A percentile compares a stretch with the other conserved stretches of the same genome.
Evolutionary conservation across 2,797 vertebrate genomes (phyloP).

Genomic region (Sternarchorhynchus goeldii): DNA sequence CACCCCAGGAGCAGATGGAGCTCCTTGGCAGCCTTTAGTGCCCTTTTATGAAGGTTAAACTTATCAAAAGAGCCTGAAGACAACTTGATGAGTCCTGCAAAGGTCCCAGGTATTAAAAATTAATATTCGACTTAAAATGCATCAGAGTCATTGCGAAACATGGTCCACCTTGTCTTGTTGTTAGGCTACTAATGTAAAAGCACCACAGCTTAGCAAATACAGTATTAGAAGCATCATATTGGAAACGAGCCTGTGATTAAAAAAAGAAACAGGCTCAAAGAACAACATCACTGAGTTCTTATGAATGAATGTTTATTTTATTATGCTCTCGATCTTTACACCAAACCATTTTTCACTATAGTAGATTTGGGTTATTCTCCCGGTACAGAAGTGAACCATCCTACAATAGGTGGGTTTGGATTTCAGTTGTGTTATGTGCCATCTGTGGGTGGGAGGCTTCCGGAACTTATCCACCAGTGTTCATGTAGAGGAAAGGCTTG

Average conservation of each 20-base stretch:
- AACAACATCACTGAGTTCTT: too few relatives aligned
- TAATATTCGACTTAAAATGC: conserved; percentile 50
- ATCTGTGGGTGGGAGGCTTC: conserved; percentile 27
- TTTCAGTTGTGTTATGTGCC: conserved; percentile 23
- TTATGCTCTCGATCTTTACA: not conserved
- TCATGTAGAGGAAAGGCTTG: conserved; percentile 16
- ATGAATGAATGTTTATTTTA: too few relatives aligned
- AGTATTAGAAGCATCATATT: not conserved
- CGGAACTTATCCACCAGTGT: conserved; percentile 30
- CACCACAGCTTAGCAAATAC: conserved; percentile 19
- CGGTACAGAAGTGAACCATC: conserved; percentile 10
- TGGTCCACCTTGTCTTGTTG: conserved; percentile 30
- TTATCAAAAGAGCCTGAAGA: conserved; percentile 55
- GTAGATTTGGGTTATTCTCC: conserved; percentile 16
- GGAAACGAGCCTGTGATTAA: too few relatives aligned
- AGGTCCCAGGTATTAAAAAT: conserved; percentile 58
- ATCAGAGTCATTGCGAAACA: conserved; percentile 42
- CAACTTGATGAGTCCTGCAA: conserved; percentile 55
- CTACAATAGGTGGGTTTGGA: conserved; percentile 16
- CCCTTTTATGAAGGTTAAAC: conserved; percentile 57
- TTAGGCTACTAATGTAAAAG: conserved; percentile 24
- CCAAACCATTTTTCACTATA: conserved; percentile 18
- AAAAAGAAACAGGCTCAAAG: too few relatives aligned
- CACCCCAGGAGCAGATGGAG: conserved; percentile 55
- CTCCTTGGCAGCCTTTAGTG: conserved; percentile 57